Evolutionary conservation across 37 sponge, comb jelly and placozoan species (phyloP).

Genomic region (Dysidea cf. avara): DNA sequence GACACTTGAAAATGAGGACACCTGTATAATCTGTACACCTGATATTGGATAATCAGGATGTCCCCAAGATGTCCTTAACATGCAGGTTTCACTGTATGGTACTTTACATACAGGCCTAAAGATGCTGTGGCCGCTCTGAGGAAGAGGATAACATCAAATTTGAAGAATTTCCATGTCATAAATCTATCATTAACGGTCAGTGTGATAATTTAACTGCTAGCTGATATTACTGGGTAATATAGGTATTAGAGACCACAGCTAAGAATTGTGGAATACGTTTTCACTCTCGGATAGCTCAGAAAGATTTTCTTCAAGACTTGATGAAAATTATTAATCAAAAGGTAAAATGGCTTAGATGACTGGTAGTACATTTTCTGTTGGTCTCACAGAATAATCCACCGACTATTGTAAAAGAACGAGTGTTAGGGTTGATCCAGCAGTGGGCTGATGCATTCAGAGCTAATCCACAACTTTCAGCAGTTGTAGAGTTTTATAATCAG

Average conservation of each 20-base stretch:
- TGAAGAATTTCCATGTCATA: conserved; percentile 76
- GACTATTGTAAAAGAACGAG: conserved; percentile 72
- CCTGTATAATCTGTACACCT: too few species aligned
- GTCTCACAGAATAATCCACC: conserved; percentile 66
- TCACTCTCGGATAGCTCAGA: conserved; percentile 80
- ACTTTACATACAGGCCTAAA: conserved; percentile 82
- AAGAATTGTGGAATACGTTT: conserved; percentile 96
- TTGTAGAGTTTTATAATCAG: conserved; percentile 73
- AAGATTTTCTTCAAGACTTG: conserved; percentile 86
- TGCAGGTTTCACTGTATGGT: too few species aligned
- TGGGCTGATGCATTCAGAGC: conserved; percentile 93
- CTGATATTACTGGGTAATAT: background rate
- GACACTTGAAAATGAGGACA: too few species aligned
- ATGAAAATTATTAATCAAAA: conserved; percentile 53
- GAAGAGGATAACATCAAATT: conserved; percentile 74
- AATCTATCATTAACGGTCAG: conserved; percentile 77
- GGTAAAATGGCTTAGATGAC: conserved; percentile 17
- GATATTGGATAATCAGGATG: too few species aligned
- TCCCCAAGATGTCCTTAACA: too few species aligned
- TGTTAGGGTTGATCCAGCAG: conserved; percentile 85
- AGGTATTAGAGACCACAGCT: conserved; percentile 90
- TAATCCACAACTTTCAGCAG: conserved; percentile 69
- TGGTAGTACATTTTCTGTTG: background rate
- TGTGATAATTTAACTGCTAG: background rate
- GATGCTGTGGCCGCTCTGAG: conserved; percentile 86